Conservation (phyloP, 2,888 invertebrate genomes). For the Polydrusus tereticollis region DNA sequence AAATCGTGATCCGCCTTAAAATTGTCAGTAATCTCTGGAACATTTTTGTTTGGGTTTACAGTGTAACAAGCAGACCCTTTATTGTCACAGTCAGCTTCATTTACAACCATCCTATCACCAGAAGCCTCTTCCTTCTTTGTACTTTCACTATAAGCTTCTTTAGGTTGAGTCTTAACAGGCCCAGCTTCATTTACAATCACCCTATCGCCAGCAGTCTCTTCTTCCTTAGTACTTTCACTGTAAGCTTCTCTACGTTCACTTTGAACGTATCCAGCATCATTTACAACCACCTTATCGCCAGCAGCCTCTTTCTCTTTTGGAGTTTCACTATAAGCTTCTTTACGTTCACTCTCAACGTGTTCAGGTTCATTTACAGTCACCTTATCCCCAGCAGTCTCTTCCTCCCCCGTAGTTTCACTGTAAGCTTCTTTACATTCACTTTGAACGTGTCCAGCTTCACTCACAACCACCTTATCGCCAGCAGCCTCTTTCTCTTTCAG, state of each 20-base stretch:
- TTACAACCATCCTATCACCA: background rate
- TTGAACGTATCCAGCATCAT: background rate
- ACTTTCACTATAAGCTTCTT: background rate
- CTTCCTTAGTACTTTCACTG: background rate
- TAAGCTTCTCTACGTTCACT: background rate
- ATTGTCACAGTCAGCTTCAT: background rate
- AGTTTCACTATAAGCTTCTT: background rate
- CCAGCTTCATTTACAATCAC: background rate
- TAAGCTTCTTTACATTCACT: background rate
- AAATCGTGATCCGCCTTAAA: background rate
- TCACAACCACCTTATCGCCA: background rate
- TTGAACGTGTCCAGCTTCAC: background rate
- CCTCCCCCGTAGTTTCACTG: background rate
- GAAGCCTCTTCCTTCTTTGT: too few species aligned
- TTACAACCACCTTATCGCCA: background rate
- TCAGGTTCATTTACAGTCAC: background rate
- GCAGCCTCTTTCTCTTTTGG: too few species aligned
- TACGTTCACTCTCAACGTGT: background rate
- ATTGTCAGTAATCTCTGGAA: background rate
- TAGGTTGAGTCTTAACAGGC: background rate
- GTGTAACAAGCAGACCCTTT: background rate
- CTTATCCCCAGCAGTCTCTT: too few species aligned
- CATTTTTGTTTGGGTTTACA: background rate
- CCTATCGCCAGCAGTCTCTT: too few species aligned
- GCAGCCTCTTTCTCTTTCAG: background rate